phyloP scores from a whole-genome alignment of 2,888 invertebrate genomes.

The Mesochorus sp. region DNA sequence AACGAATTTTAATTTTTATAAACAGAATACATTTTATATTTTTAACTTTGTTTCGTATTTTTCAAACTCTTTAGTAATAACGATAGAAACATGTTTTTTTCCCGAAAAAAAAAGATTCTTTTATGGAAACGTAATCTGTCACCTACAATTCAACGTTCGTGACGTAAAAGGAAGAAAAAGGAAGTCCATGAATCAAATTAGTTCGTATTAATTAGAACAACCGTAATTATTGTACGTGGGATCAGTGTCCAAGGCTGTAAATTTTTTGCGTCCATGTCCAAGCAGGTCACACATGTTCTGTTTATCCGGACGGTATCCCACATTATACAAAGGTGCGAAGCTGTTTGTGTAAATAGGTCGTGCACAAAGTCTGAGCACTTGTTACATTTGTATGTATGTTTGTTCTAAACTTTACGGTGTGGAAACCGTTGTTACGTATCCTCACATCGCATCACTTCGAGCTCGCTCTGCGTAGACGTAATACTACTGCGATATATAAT shows the following conservation, averaged over 20 bases:
- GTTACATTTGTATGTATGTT: background rate
- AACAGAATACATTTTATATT: no score
- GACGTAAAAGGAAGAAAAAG: no score
- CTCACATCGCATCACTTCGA: conserved; percentile 48
- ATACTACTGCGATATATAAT: conserved; percentile 55
- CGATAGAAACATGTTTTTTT: no score
- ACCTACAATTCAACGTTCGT: no score
- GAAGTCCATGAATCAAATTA: no score
- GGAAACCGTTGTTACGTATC: conserved; percentile 31
- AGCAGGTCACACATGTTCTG: conserved; percentile 19
- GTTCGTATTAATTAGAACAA: background rate
- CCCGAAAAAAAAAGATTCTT: no score
- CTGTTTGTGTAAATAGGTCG: conserved; percentile 40
- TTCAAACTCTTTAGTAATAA: no score
- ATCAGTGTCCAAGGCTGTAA: background rate
- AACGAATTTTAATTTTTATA: background rate
- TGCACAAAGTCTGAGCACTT: background rate
- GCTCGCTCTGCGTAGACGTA: conserved; percentile 35
- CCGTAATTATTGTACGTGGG: conserved; percentile 6
- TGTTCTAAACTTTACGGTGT: conserved; percentile 2
- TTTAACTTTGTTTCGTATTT: no score
- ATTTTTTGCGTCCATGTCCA: conserved; percentile 7
- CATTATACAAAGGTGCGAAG: conserved; percentile 21
- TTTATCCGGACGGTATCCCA: conserved; percentile 22
- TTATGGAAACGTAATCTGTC: no score